Conservation (phyloP, 2,888 invertebrate species). For the Herminia tarsipennalis region DNA sequence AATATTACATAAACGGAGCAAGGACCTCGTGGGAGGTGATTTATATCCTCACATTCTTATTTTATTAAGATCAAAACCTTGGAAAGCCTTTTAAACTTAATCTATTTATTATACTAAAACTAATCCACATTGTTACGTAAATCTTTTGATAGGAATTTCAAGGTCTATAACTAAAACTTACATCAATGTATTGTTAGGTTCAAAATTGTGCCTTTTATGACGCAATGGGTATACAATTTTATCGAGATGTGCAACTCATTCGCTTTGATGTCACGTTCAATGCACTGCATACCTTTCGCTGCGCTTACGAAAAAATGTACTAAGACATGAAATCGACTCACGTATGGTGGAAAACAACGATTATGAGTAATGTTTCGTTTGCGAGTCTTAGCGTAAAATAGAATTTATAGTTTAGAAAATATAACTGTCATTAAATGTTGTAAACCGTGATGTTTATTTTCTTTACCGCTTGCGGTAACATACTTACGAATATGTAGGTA, state of each 20-base stretch:
- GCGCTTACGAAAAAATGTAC: slow-evolving; percentile 28
- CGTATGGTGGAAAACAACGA: too few relatives aligned
- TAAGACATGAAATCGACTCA: slow-evolving; percentile 17
- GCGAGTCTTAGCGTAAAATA: too few relatives aligned
- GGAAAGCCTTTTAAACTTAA: neutral
- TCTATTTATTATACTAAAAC: too few relatives aligned
- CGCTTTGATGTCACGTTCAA: slow-evolving; percentile 46
- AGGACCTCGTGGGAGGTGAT: neutral
- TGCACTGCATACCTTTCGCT: slow-evolving; percentile 28
- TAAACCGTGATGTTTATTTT: too few relatives aligned
- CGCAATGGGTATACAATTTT: slow-evolving; percentile 14
- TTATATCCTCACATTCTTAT: neutral
- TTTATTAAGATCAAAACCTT: neutral
- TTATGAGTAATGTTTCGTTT: neutral
- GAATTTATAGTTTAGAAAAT: too few relatives aligned
- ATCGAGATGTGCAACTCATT: slow-evolving; percentile 30
- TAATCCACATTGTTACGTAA: too few relatives aligned
- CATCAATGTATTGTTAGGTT: too few relatives aligned
- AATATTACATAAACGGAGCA: neutral
- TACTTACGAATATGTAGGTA: too few relatives aligned
- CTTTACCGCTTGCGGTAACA: too few relatives aligned
- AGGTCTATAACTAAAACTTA: too few relatives aligned
- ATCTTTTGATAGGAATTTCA: too few relatives aligned
- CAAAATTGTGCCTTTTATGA: neutral
- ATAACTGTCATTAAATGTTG: too few relatives aligned